phyloP scores from a whole-genome alignment of 1,140 invertebrate species.

The Chrysomallon squamiferum region DNA sequence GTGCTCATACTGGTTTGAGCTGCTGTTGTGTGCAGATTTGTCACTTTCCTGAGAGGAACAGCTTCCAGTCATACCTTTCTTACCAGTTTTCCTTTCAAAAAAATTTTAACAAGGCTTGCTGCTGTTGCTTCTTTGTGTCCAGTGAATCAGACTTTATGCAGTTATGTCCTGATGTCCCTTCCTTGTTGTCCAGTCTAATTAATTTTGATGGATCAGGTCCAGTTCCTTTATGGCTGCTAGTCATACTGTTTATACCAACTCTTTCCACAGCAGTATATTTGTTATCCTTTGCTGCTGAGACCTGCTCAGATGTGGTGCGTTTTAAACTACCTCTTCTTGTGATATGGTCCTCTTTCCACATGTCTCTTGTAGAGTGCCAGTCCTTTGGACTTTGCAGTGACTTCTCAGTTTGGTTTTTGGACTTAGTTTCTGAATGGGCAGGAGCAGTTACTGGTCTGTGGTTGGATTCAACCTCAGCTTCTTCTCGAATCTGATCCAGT shows the following conservation, averaged over 20 bases:
- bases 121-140: slow-evolving; percentile 81
- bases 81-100: slow-evolving; percentile 76
- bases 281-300: slow-evolving; percentile 33
- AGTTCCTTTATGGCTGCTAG: not conserved
- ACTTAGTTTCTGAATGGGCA: too few relatives aligned
- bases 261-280: not conserved
- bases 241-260: not conserved
- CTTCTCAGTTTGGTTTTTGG: too few relatives aligned
- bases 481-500: slow-evolving; percentile 47
- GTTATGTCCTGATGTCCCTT: not conserved
- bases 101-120: slow-evolving; percentile 85
- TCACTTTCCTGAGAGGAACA: not conserved
- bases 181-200: slow-evolving; percentile 21
- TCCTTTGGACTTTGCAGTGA: not conserved
- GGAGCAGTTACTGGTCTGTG: too few relatives aligned
- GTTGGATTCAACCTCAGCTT: slow-evolving; percentile 14
- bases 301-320: slow-evolving; percentile 51
- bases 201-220: slow-evolving; percentile 13
- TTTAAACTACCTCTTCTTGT: slow-evolving; percentile 27
- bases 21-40: not conserved
- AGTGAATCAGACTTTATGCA: too few relatives aligned
- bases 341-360: not conserved
- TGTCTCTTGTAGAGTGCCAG: not conserved
- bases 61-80: slow-evolving; percentile 8
- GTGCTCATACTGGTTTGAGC: slow-evolving; percentile 4